Base-by-base conservation (phyloP, 2,888 invertebrate genomes). In the Lasioglossum pauxillum region DNA sequence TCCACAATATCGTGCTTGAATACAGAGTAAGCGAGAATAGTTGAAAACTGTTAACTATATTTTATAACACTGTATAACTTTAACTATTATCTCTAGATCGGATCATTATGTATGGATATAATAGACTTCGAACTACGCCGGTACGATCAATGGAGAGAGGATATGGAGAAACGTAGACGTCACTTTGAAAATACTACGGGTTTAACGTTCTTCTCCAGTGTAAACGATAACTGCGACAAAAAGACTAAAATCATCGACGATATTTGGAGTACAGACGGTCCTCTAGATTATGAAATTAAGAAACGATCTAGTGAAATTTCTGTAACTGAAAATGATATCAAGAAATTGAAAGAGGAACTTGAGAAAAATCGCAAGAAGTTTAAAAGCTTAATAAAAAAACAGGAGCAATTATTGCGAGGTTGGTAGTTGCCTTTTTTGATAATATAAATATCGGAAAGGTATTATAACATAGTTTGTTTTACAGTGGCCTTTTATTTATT, bases 41-140 rank as follows among this genome's bases (percentile, higher is more conserved):
- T 71, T 8, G 12, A 64, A 73, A 69, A 69, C 27, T 41, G 74
- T 41, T 12, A 35, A 8, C n/a, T 44, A 46, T 16, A 38, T 7
- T 75, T 27, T 31, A 31, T 19, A 31, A 16, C 2, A 7, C 31
- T 31, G 3, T 64, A 19, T 31, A 64, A 64, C 12, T 53, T n/a
- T n/a, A 73, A 73, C 1, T 64, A 38, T 84, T 78, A 41, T 76
- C 67, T 72, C 75, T 80, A 98, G 97, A 99, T 99, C 94, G 99
- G 99, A 74, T 99, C 99, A 1, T 96, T 99, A 83, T 99, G 99
- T 94, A 98, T 99, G 98, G 98, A 98, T 95, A 98, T 99, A 79
- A 97, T 99, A 89, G 99, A 99, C 94, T 98, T 98, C 96, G 99
- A 99, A 95, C 96, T 99, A 78, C 97, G 98, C 92, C 97, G 99